These are phyloP conservation scores for Geopemphigus sp. DNA, from an alignment of 1,140 invertebrate species.

Conservation along the genomic window DNA sequence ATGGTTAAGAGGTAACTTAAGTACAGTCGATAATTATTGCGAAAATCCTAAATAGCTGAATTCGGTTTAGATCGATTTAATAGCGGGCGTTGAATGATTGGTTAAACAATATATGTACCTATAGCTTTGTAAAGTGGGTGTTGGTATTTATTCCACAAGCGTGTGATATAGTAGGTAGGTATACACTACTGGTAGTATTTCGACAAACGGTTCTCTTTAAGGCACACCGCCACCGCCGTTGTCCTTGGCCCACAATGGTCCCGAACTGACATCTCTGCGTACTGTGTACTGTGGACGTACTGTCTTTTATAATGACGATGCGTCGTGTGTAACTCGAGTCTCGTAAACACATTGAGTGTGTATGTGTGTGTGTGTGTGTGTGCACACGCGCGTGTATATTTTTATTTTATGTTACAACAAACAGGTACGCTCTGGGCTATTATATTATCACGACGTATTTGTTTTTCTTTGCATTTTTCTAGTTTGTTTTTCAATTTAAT, in stretches of 20 bases:
- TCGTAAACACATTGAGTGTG: neutral
- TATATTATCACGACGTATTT: constrained; percentile 1
- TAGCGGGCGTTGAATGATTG: too few species aligned
- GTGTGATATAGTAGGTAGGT: too few species aligned
- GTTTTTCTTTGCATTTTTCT: neutral
- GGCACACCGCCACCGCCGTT: neutral
- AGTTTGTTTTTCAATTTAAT: neutral
- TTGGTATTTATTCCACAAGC: too few species aligned
- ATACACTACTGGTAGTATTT: neutral
- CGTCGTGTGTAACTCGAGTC: neutral
- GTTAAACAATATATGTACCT: too few species aligned
- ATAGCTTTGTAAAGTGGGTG: too few species aligned
- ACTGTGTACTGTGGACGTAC: neutral
- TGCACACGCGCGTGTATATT: neutral
- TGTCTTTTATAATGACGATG: neutral
- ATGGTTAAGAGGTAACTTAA: too few species aligned
- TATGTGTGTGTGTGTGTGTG: neutral
- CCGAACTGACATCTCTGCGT: neutral
- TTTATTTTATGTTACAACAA: constrained; percentile 5
- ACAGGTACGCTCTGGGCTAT: neutral
- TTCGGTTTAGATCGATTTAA: too few species aligned
- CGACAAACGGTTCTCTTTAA: neutral
- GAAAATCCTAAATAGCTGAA: too few species aligned
- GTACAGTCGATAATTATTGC: too few species aligned
- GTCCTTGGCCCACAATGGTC: constrained; percentile 8